Evolutionary conservation across 2,113 vertebrate genomes (phyloP), one percentile per base, ranked within the genome.

Genomic region (Onychostoma macrolepis): DNA sequence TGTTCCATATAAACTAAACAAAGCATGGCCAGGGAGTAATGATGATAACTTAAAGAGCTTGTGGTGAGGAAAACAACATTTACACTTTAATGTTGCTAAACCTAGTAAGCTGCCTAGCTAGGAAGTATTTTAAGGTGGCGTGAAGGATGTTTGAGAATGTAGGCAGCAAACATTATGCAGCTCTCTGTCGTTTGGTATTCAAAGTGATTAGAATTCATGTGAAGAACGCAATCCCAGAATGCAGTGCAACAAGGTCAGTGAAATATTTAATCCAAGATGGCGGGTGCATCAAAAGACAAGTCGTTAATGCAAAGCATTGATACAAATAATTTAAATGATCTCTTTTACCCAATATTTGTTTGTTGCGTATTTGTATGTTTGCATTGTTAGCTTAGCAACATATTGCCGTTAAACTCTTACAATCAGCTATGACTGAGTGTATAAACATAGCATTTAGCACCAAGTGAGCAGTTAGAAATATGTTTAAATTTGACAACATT

Each of bases 1-100:
- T 45, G 9, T 71, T 67, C 19, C 38, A 78, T 67, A 78, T 85
- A 61, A 65, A 78, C n/a, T 63, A n/a, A 61, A 80, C 21, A 21
- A 86, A 28, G 45, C 63, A 30, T 71, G 15, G 53, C 45, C 41
- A 80, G 21, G 15, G 45, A 45, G 2, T 72, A 21, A 19, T 15
- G 41, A 41, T 38, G 13, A 36, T 24, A 21, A 69, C 61, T 26
- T n/a, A 43, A 87, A 53, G 30, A 85, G 21, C 53, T 7, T 85
- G 63, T 84, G 5, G 33, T 41, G 6, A 24, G 48, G 36, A 33
- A 7, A 79, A 80, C 11, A 72, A 38, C 10, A 36, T 72, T 24
- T 72, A 11, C 19, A 24, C 17, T 72, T 24, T 5, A 38, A 38
- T 71, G 2, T 71, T 24, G 33, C 67, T 36, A 71, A 36, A 19